Conservation (phyloP, 1,140 invertebrate genomes). For the Leptinotarsa texana region DNA sequence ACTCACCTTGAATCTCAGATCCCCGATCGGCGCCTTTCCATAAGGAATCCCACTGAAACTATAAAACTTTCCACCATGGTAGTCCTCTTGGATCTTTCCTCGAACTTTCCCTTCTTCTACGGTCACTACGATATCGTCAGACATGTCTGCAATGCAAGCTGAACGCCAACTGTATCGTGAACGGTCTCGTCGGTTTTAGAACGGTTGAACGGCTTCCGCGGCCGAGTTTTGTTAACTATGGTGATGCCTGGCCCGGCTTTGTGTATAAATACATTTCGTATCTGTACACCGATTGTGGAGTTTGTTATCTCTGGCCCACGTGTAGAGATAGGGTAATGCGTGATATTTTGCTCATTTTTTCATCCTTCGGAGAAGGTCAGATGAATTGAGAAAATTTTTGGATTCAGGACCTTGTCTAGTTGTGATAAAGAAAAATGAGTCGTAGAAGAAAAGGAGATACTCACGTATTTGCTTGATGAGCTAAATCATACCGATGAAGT, state of each 20-base stretch:
- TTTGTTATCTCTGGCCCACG: neutral
- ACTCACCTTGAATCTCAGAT: slow-evolving; percentile 65
- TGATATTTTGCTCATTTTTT: neutral
- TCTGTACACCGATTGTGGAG: neutral
- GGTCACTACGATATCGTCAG: slow-evolving; percentile 34
- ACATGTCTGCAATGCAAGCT: slow-evolving; percentile 12
- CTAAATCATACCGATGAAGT: no score
- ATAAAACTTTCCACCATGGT: slow-evolving; percentile 54
- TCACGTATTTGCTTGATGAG: no score
- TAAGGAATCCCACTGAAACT: slow-evolving; percentile 71
- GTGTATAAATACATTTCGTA: slow-evolving; percentile 6
- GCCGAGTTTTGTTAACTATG: neutral
- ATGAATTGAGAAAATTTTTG: neutral
- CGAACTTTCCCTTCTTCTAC: slow-evolving; percentile 47
- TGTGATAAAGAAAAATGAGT: no score
- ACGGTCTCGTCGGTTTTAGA: neutral
- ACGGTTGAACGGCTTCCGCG: neutral
- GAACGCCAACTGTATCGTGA: neutral
- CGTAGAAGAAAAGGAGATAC: no score
- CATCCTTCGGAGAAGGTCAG: neutral
- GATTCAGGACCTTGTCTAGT: no score
- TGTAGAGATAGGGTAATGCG: neutral
- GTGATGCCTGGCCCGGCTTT: neutral
- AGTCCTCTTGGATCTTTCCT: slow-evolving; percentile 51
- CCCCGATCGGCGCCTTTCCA: slow-evolving; percentile 68